Evolutionary conservation across 2,888 invertebrate genomes (phyloP), one percentile per base, ranked within the genome.

Genomic region (Dione juno): DNA sequence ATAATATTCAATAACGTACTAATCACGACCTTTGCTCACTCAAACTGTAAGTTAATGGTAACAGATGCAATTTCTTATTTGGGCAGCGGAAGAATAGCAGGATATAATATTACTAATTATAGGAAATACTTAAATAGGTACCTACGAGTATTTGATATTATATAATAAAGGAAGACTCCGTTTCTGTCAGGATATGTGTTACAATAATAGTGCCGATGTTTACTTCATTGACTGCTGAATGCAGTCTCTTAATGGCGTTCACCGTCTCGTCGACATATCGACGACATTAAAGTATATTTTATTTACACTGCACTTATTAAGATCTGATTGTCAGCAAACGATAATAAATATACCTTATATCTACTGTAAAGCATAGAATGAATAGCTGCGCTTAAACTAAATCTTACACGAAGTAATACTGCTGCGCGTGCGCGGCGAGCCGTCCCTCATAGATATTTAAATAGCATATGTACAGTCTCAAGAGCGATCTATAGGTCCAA

Each of bases 381-480:
- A 5, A 37, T 13, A 40, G 14, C 35, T 28, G 5, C 11, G 9
- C 54, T 54, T 54, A 68, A 45, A 35, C 7, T 37, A 54, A 63
- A 28, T n/a, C 43, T 61, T 43, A 63, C 16, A 68, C 68, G 37
- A 63, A 63, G 68, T 68, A 68, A 68, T 68, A 68, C 68, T 54
- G 66, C 65, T n/a, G 50, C 66, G 37, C 41, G 21, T 52, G 67
- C 65, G 67, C 65, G 40, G 63, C 57, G 65, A 61, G n/a, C 61
- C 35, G 8, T 52, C 69, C 61, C 75, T 72, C 78, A 82, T 84
- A 83, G 82, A 85, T 86, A 86, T 83, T 83, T 84, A 87, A 65
- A 77, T 83, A 83, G 74, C 86, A 61, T 61, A 87, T 87, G 76
- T 87, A 87, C 87, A 87, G 71, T 76, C 10, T 66, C 37, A 7